A percentile compares a stretch with the other conserved stretches of the same genome.
Conservation (phyloP, 1,140 invertebrate species). For the Chironomus tepperi region DNA sequence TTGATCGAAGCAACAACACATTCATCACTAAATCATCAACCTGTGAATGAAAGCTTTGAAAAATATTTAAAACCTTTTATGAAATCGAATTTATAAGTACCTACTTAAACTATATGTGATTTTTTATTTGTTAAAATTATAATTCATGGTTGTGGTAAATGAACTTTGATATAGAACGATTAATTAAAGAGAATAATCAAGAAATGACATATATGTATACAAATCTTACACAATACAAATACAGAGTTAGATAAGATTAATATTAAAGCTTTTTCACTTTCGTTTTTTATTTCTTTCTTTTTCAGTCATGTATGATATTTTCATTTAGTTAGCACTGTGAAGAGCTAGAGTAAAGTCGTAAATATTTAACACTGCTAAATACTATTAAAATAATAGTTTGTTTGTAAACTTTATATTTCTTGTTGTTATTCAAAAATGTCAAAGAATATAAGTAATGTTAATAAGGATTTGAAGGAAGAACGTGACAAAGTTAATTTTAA, state of each 20-base stretch:
- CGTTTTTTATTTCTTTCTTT: no score
- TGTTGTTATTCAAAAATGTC: neutral
- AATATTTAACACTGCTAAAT: no score
- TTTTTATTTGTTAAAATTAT: neutral
- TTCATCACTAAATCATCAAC: conserved; percentile 75
- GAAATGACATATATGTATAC: no score
- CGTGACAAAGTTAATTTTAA: conserved; percentile 63
- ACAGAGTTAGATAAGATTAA: neutral
- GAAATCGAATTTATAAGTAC: conserved; percentile 54
- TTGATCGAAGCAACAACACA: conserved; percentile 76
- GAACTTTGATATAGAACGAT: no score
- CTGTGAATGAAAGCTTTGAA: conserved; percentile 65
- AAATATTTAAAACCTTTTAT: conserved; percentile 69
- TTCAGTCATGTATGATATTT: no score
- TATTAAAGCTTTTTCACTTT: neutral
- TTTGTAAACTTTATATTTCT: neutral
- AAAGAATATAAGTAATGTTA: conserved; percentile 27
- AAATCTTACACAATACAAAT: no score
- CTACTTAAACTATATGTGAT: neutral
- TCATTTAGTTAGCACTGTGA: no score
- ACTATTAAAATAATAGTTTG: neutral
- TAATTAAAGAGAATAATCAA: no score
- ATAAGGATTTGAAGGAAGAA: conserved; percentile 58
- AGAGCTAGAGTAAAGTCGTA: no score
- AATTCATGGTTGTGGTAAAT: neutral